Base-by-base conservation (phyloP, 2,888 invertebrate species). In the Incurvaria masculella region DNA sequence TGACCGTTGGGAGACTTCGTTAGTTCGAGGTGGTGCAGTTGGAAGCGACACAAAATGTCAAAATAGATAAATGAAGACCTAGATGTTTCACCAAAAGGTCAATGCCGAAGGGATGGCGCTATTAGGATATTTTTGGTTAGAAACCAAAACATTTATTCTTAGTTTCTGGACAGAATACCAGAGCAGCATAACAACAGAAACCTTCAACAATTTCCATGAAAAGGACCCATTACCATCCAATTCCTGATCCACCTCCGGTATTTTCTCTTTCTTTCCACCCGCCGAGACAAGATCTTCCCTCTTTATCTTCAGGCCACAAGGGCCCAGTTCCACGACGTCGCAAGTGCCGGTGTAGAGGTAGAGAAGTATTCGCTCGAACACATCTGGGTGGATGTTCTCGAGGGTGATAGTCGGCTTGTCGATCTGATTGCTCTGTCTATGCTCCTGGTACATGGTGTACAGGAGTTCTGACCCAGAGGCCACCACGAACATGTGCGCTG, bases 401-500 rank as follows among this genome's bases (percentile, higher is more conserved):
- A 88, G 59, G 17, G 62, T 56, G 0, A 87, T 60, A 1, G 66
- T 61, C 1, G 72, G 69, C 62, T 59, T 74, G 49, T 54, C 71
- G 46, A 56, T 79, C 11, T 51, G 58, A 14, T 45, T 54, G 14
- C 54, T 59, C 51, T 58, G 61, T 20, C 64, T 55, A 5, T 61
- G 57, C 14, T 80, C 69, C 49, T 65, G 61, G 50, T 86, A 79
- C 2, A 84, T 56, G 50, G 83, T 80, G 55, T 80, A 79, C 6
- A 92, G 76, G 18, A 81, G 81, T 6, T 84, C 80, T 50, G 87
- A 86, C 53, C 81, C 79, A 0, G 80, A 80, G 0, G 85, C 83
- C 1, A 93, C 63, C 45, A 94, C 83, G 64, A 82, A 90, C 55
- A 82, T 83, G 65, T 94, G 93, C 0, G 86, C 89, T 0, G 87